These are phyloP conservation scores for Penaeus chinensis DNA, from an alignment of 1,140 invertebrate genomes.

Conservation along the genomic window DNA sequence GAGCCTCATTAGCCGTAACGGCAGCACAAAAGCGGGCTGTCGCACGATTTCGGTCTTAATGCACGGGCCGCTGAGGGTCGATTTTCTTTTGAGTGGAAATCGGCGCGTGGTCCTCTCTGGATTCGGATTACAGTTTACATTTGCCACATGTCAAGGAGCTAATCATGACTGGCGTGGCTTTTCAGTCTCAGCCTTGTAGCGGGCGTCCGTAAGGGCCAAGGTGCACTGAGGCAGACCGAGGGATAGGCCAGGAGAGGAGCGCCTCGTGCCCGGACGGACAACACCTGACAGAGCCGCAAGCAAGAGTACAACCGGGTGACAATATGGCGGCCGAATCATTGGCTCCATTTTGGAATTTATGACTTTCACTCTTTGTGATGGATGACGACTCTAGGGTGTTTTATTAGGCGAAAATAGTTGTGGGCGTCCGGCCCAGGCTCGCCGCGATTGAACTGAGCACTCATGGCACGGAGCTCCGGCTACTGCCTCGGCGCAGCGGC, in stretches of 20 bases:
- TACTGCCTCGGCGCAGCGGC: too few relatives aligned
- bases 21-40: not conserved
- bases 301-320: slow-evolving; percentile 31
- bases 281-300: slow-evolving; percentile 55
- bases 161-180: slow-evolving; percentile 37
- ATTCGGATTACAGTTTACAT: slow-evolving; percentile 41
- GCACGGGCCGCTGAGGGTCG: not conserved
- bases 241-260: slow-evolving; percentile 29
- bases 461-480: too few relatives aligned
- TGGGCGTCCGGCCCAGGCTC: not conserved
- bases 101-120: not conserved
- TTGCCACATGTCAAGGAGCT: slow-evolving; percentile 59
- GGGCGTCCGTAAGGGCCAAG: not conserved
- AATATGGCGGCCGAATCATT: slow-evolving; percentile 38
- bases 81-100: not conserved
- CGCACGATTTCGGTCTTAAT: not conserved
- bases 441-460: too few relatives aligned
- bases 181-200: slow-evolving; percentile 17
- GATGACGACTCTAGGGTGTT: slow-evolving; percentile 18
- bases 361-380: slow-evolving; percentile 46
- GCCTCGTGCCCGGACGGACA: slow-evolving; percentile 44
- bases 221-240: slow-evolving; percentile 23
- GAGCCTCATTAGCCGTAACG: slow-evolving; percentile 45
- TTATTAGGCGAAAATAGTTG: not conserved
- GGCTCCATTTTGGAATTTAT: slow-evolving; percentile 51